Evolutionary conservation across 92 coral and sea anemone genomes (phyloP), one percentile per base, ranked within the genome.

Genomic region (Paramuricea clavata): DNA sequence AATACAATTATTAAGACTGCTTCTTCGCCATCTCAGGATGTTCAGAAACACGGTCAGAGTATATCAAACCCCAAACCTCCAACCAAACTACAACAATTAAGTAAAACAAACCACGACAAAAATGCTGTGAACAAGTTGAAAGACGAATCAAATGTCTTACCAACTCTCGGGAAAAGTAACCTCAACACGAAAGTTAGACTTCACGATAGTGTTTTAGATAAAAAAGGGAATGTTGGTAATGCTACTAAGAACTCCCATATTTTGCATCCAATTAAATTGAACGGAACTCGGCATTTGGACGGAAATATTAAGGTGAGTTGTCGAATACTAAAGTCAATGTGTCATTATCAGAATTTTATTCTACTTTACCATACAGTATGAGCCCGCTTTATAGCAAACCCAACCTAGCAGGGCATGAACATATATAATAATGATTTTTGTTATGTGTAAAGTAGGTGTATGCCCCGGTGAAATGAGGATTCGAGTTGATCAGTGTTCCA

Each of bases 261-360:
- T 60, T 12, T 65, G 12, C 39, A 65, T 28, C n/a, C 72, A 65
- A 12, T 65, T 6, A 31, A 65, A 26, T 19, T 31, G 39, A 65
- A 65, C 22, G 41, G n/a, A 13, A 65, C 39, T 31, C 41, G 22
- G 19, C 41, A 28, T 19, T 19, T 65, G 19, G 41, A 1, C 0
- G 39, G 28, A 65, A 65, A 65, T 65, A n/a, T n/a, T n/a, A 31
- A 31, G 72, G 72, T 65, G 22, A 30, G 68, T 60, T 60, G n/a
- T n/a, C n/a, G n/a, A n/a, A n/a, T n/a, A n/a, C n/a, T n/a, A n/a
- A n/a, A n/a, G n/a, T n/a, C n/a, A n/a, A n/a, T n/a, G n/a, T n/a
- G n/a, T n/a, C n/a, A n/a, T n/a, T n/a, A n/a, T n/a, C n/a, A n/a
- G n/a, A n/a, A n/a, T n/a, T n/a, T n/a, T n/a, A n/a, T n/a, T n/a